phyloP scores from a whole-genome alignment of 1,140 invertebrate genomes.

The Drosophila setifemur region DNA sequence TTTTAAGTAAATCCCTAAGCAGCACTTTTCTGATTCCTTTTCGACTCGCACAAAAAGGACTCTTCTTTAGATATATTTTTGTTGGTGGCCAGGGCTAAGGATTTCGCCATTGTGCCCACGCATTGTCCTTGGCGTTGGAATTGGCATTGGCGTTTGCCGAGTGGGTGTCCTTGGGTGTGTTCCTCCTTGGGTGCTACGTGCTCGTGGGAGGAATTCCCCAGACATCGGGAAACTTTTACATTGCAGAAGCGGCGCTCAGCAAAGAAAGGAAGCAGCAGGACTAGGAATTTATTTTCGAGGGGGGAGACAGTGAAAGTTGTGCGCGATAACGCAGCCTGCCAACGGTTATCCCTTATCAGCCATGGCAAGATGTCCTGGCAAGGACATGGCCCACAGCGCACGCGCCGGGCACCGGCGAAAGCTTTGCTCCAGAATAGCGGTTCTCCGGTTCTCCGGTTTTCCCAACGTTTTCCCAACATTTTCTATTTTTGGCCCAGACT shows the following conservation, averaged over 20 bases:
- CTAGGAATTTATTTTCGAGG: background rate
- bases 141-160: constrained; percentile 5
- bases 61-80: background rate
- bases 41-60: background rate
- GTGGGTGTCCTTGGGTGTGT: constrained; percentile 15
- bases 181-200: constrained; percentile 19
- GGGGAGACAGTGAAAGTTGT: constrained; percentile 29
- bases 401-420: constrained; percentile 19
- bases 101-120: constrained; percentile 27
- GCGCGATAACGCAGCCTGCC: constrained; percentile 30
- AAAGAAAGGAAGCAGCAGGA: background rate
- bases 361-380: constrained; percentile 50
- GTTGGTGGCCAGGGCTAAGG: constrained; percentile 22
- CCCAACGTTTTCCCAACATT: background rate
- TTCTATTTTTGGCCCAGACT: constrained; percentile 22
- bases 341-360: constrained; percentile 25
- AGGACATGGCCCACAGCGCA: constrained; percentile 52
- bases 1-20: background rate
- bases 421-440: constrained; percentile 9
- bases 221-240: constrained; percentile 35
- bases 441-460: background rate
- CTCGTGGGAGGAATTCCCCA: background rate
- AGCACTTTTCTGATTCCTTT: constrained; percentile 14
- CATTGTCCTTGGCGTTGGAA: constrained; percentile 39
- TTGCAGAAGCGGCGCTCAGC: constrained; percentile 40